A percentile compares a stretch with the other conserved stretches of the same genome.
phyloP scores from a whole-genome alignment of 2,113 vertebrate species.

The Steatornis caripensis region DNA sequence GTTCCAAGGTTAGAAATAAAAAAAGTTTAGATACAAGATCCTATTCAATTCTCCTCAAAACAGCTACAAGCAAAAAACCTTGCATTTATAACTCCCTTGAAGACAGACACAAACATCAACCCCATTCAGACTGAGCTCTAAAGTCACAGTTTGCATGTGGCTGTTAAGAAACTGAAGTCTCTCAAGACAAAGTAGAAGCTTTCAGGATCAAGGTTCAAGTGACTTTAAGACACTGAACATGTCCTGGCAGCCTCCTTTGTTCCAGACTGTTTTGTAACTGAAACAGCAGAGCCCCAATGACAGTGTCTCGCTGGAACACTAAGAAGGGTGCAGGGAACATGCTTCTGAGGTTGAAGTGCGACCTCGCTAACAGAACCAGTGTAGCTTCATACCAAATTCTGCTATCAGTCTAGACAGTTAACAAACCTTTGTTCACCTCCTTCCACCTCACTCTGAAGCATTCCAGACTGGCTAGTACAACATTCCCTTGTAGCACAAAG shows the following conservation, averaged over 20 bases:
- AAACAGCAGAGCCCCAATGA: background rate
- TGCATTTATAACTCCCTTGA: background rate
- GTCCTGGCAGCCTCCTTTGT: background rate
- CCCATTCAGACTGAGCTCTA: background rate
- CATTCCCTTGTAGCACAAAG: background rate
- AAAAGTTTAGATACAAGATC: background rate
- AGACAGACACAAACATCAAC: background rate
- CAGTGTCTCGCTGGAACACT: background rate
- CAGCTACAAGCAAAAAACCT: background rate
- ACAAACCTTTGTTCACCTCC: background rate
- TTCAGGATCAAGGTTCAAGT: background rate
- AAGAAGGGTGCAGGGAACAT: background rate
- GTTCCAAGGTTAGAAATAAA: background rate
- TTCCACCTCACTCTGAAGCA: background rate
- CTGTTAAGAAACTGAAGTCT: background rate
- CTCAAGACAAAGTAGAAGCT: background rate
- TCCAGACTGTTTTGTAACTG: background rate
- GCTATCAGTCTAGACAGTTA: background rate
- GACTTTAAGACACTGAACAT: background rate
- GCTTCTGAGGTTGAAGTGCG: background rate
- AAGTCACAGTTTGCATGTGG: background rate
- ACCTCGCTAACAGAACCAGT: background rate
- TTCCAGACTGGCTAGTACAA: background rate
- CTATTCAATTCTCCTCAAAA: background rate
- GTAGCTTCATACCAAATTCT: background rate